Conservation (phyloP, 2,797 vertebrate genomes). For the Danio albolineatus region DNA sequence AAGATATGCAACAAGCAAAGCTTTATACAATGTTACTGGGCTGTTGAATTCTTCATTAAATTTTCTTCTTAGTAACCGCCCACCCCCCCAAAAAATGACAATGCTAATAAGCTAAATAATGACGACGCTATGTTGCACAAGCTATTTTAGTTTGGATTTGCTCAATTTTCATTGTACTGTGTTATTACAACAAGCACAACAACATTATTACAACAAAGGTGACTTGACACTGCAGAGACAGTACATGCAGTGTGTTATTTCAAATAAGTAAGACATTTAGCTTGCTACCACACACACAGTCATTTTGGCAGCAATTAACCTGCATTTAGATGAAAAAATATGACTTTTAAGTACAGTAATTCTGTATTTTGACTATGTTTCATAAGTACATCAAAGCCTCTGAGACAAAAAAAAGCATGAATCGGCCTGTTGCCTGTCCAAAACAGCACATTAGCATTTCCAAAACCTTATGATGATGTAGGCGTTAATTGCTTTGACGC, state of each 20-base stretch:
- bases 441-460: slow-evolving; percentile 41
- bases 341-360: neutral
- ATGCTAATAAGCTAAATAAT: too few species aligned
- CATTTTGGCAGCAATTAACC: neutral
- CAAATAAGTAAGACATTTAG: too few species aligned
- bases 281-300: neutral
- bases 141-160: too few species aligned
- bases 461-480: slow-evolving; percentile 66
- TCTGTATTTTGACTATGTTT: slow-evolving; percentile 2
- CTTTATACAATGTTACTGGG: neutral
- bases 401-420: slow-evolving; percentile 1
- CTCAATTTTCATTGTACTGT: too few species aligned
- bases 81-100: too few species aligned
- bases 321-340: neutral
- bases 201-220: too few species aligned
- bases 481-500: slow-evolving; percentile 74
- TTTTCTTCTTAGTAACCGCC: too few species aligned
- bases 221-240: too few species aligned
- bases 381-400: neutral
- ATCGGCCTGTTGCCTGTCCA: slow-evolving; percentile 32
- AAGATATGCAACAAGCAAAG: neutral
- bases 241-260: too few species aligned
- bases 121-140: too few species aligned
- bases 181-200: too few species aligned
- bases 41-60: too few species aligned